Conservation (phyloP, 2,888 invertebrate species). For the Drosophila rellima region DNA sequence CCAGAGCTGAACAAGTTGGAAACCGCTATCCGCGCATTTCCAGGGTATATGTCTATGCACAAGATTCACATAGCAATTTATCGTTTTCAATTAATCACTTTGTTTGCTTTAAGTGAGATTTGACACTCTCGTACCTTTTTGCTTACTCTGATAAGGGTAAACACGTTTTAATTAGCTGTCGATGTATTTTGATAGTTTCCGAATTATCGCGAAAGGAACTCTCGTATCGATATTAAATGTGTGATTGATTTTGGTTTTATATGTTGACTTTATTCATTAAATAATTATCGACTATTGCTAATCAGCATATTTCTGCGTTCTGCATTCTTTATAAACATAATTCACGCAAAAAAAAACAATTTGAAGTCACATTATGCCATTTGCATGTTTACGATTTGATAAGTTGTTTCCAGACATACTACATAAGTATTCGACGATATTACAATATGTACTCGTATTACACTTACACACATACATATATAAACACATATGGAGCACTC, state of each 20-base stretch:
- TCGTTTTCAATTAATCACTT: conserved; percentile 7
- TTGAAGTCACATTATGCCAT: conserved; percentile 62
- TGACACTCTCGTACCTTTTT: background rate
- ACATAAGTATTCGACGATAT: conserved; percentile 16
- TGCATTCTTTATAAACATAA: conserved; percentile 73
- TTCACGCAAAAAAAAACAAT: conserved; percentile 75
- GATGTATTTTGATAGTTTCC: conserved; percentile 1
- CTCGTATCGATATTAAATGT: conserved; percentile 8
- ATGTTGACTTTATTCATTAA: conserved; percentile 64
- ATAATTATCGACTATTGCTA: conserved; percentile 78
- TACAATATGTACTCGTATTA: conserved; percentile 26
- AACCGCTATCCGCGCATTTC: background rate
- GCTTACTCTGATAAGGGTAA: conserved; percentile 2
- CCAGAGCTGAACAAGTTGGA: background rate
- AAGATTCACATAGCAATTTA: background rate
- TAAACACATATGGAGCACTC: conserved; percentile 26
- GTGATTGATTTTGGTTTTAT: conserved; percentile 39
- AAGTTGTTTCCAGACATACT: conserved; percentile 59
- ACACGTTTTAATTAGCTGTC: conserved; percentile 12
- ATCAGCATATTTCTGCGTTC: conserved; percentile 65
- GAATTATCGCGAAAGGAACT: background rate
- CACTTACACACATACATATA: conserved; percentile 28
- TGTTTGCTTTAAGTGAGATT: background rate
- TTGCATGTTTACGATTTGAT: conserved; percentile 64
- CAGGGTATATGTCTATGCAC: background rate